Evolutionary conservation across 1,140 invertebrate species (phyloP).

Genomic region (Brachionus plicatilis): DNA sequence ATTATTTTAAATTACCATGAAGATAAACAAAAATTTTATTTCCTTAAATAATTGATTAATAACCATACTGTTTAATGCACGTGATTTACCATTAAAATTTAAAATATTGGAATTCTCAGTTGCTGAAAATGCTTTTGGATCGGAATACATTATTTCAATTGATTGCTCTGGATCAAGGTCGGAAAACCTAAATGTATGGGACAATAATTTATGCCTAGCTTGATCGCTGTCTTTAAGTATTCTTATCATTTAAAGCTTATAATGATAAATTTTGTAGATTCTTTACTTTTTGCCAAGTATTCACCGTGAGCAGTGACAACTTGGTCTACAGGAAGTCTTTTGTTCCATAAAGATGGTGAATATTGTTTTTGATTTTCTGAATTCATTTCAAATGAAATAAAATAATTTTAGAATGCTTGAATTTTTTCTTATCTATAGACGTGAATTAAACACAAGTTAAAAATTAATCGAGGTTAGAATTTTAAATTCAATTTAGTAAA

Average conservation of each 20-base stretch:
- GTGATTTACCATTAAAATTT: background rate
- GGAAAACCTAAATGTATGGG: background rate
- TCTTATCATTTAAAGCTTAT: background rate
- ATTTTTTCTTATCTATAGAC: background rate
- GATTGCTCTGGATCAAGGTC: slow-evolving; percentile 15
- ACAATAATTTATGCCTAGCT: background rate
- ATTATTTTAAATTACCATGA: slow-evolving; percentile 11
- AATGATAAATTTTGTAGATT: background rate
- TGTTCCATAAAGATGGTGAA: slow-evolving; percentile 35
- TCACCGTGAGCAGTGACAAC: slow-evolving; percentile 14
- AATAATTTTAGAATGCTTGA: no score
- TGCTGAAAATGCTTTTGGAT: background rate
- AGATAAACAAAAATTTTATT: slow-evolving; percentile 27
- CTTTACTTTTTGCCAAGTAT: slow-evolving; percentile 9
- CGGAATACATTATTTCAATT: background rate
- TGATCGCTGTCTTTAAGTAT: background rate
- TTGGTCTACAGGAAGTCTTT: background rate
- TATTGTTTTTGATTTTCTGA: slow-evolving; percentile 8
- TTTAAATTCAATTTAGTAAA: background rate
- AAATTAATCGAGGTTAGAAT: background rate
- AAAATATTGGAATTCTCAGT: background rate
- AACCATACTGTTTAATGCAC: background rate
- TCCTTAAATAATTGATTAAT: background rate
- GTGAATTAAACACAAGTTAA: background rate
- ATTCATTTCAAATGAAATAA: background rate